Base-by-base conservation (phyloP, 2,113 vertebrate genomes). In the Gallinago jamesoni region DNA sequence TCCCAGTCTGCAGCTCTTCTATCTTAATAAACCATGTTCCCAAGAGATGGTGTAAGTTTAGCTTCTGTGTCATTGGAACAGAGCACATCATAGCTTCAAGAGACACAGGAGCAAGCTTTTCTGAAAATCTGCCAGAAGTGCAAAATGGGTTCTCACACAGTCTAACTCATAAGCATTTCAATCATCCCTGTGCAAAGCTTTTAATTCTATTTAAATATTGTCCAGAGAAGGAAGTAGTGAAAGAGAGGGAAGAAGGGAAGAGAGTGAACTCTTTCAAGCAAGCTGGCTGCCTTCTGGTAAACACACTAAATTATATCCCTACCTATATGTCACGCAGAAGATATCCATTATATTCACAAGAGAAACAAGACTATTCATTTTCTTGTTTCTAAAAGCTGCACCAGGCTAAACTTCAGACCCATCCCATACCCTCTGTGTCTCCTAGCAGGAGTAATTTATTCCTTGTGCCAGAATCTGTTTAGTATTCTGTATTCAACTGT, bases 141-240 rank as follows among this genome's bases (percentile, higher is more conserved):
- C 48, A 93, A 91, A 96, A 93, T 28, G 64, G 89, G 55, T 96
- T 97, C 96, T 96, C 89, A 96, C 63, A 94, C 78, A 79, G 86
- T 52, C 70, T 39, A 90, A 90, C 91, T 96, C 84, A 66, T 53
- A 94, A 93, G 90, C 77, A 93, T 96, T 96, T 96, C 85, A 78
- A 97, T 83, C 31, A 97, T 96, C 97, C 96, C 78, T 14, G 21
- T 43, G 33, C 68, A 94, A 97, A 89, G 67, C 76, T 94, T 92
- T 93, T 90, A 95, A 90, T 62, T 96, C 87, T 91, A 73, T 92
- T 94, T 92, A 52, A 84, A 96, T 23, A 39, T 55, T 91, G 57
- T 11, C 48, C 53, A 24, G 22, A 90, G 64, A 84, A 74, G 37
- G 81, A 93, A 87, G 39, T 2, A 64, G 11, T 12, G 37, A 89